A percentile compares a stretch with the other conserved stretches of the same genome.
phyloP scores from a whole-genome alignment of 1,140 invertebrate species.

The Calliphora vicina region DNA sequence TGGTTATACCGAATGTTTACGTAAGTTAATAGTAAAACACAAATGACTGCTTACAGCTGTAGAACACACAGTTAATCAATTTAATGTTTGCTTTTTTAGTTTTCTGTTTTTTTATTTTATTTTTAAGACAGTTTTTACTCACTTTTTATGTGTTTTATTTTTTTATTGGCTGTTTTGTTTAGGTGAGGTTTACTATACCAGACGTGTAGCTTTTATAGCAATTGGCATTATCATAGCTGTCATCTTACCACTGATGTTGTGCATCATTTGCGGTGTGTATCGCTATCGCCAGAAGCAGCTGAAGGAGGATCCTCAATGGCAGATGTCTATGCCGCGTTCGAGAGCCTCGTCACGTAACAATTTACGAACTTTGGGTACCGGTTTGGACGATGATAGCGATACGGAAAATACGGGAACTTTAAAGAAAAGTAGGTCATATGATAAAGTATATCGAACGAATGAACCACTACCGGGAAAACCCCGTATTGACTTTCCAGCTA shows the following conservation, averaged over 20 bases:
- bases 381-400: slow-evolving; percentile 56
- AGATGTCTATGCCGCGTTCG: slow-evolving; percentile 65
- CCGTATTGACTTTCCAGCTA: slow-evolving; percentile 79
- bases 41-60: neutral
- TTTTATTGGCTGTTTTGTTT: neutral
- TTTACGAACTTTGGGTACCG: slow-evolving; percentile 59
- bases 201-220: slow-evolving; percentile 70
- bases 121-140: neutral
- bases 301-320: slow-evolving; percentile 63
- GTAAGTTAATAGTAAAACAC: slow-evolving; percentile 71
- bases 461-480: slow-evolving; percentile 81
- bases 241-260: slow-evolving; percentile 78
- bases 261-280: slow-evolving; percentile 74
- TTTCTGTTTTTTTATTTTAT: too few species aligned
- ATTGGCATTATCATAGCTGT: slow-evolving; percentile 79
- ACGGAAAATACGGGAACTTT: slow-evolving; percentile 57
- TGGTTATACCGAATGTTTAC: slow-evolving; percentile 87
- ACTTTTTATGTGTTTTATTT: neutral
- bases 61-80: neutral
- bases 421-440: slow-evolving; percentile 76
- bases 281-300: slow-evolving; percentile 69
- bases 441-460: slow-evolving; percentile 81
- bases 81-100: slow-evolving; percentile 15
- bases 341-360: slow-evolving; percentile 68
- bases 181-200: slow-evolving; percentile 63